These are phyloP conservation scores for Ranitomeya imitator DNA, from an alignment of 2,113 vertebrate genomes.

Conservation along the genomic window DNA sequence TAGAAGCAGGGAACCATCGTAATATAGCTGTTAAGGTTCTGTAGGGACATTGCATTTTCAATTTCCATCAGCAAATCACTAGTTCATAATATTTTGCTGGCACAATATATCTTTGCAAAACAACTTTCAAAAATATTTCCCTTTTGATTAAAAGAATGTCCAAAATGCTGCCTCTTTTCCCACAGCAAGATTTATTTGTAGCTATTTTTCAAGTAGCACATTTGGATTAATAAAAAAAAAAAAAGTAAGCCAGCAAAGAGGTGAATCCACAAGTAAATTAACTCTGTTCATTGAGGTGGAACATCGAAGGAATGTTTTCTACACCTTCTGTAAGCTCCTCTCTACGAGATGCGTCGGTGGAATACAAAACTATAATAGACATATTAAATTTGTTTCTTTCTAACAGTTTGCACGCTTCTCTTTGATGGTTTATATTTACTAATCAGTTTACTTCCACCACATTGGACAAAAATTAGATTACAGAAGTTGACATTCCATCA, in stretches of 20 bases:
- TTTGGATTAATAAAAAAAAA: conserved; percentile 7
- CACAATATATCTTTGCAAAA: conserved; percentile 22
- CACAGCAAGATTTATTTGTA: conserved; percentile 1
- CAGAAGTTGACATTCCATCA: background rate
- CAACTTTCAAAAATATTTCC: conserved; percentile 24
- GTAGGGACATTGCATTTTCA: background rate
- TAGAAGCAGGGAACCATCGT: background rate
- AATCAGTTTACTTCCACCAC: conserved; percentile 15
- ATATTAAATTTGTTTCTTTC: conserved; percentile 12
- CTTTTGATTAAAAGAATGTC: conserved; percentile 23
- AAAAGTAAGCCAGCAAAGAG: background rate
- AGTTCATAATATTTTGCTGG: conserved; percentile 7
- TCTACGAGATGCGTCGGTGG: background rate
- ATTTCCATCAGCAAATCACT: conserved; percentile 3
- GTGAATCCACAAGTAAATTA: conserved; percentile 28
- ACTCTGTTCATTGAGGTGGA: conserved; percentile 3
- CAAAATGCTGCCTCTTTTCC: conserved; percentile 16
- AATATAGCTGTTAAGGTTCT: background rate
- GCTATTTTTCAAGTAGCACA: conserved; percentile 17
- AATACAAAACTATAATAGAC: background rate
- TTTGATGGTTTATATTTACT: background rate
- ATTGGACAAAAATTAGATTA: conserved; percentile 31
- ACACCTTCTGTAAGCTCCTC: conserved; percentile 11
- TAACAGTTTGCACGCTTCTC: background rate
- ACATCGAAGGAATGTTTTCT: conserved; percentile 35